Conservation (phyloP, 2,888 invertebrate species). For the Didymodactylos carnosus region DNA sequence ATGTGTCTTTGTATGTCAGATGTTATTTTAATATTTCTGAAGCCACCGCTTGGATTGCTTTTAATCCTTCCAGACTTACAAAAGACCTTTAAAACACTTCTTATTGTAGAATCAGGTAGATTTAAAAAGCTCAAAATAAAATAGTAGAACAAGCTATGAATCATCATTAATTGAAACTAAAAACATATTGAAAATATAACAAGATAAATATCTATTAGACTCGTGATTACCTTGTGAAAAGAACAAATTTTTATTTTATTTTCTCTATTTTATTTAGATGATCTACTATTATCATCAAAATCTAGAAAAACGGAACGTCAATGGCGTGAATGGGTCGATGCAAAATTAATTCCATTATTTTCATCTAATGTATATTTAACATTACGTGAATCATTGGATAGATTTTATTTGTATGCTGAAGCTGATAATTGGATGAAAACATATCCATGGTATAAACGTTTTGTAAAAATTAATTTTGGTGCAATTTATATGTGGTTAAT, state of each 20-base stretch:
- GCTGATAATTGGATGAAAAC: conserved; percentile 74
- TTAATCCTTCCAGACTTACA: too few relatives aligned
- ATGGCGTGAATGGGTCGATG: conserved; percentile 88
- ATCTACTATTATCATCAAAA: conserved; percentile 1
- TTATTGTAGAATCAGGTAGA: conserved; percentile 69
- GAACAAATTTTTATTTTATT: too few relatives aligned
- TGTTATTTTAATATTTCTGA: too few relatives aligned
- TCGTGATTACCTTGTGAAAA: not conserved
- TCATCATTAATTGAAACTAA: conserved; percentile 3
- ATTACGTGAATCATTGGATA: conserved; percentile 58
- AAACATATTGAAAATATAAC: not conserved
- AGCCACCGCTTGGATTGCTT: too few relatives aligned
- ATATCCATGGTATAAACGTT: conserved; percentile 65
- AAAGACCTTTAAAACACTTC: too few relatives aligned
- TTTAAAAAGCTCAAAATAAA: conserved; percentile 47
- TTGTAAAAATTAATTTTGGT: conserved; percentile 70
- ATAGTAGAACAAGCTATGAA: not conserved
- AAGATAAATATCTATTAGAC: not conserved
- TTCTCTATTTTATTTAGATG: not conserved
- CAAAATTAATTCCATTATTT: conserved; percentile 65
- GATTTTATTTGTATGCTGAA: conserved; percentile 79
- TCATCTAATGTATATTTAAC: conserved; percentile 92
- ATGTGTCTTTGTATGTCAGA: too few relatives aligned
- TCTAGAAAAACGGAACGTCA: conserved; percentile 50
- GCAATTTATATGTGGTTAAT: conserved; percentile 81